These are phyloP conservation scores for Spisula solida DNA, from an alignment of 2,888 invertebrate genomes.

Conservation along the genomic window DNA sequence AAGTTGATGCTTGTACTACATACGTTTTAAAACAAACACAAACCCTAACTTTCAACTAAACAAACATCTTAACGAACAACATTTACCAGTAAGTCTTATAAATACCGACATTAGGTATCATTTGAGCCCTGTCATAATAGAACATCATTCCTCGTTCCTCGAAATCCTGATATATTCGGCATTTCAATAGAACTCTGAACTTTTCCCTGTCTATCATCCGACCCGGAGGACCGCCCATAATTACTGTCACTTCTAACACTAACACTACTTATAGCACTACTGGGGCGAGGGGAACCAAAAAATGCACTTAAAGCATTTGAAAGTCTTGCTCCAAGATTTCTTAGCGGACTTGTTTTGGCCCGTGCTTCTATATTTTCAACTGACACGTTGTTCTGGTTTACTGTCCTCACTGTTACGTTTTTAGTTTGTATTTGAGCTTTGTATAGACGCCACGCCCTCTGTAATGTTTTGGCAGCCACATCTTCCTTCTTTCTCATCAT, in stretches of 20 bases:
- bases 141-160: conserved; percentile 60
- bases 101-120: not conserved
- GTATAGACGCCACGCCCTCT: conserved; percentile 90
- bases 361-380: conserved; percentile 50
- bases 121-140: conserved; percentile 72
- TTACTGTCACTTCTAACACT: conserved; percentile 69
- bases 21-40: not conserved
- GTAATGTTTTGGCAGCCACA: conserved; percentile 96
- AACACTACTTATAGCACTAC: conserved; percentile 77
- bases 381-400: conserved; percentile 76
- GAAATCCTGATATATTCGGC: conserved; percentile 51
- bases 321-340: conserved; percentile 77
- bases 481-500: conserved; percentile 98
- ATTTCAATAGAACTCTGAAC: conserved; percentile 73
- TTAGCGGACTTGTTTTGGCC: conserved; percentile 71
- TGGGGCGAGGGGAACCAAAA: conserved; percentile 77
- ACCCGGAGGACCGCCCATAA: conserved; percentile 31
- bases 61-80: conserved; percentile 16
- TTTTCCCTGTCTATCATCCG: conserved; percentile 20
- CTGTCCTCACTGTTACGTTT: conserved; percentile 80
- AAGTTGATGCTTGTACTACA: not conserved
- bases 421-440: conserved; percentile 84
- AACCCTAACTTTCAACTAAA: not conserved
- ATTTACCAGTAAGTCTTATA: not conserved
- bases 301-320: conserved; percentile 78